Evolutionary conservation across 2,888 invertebrate species (phyloP).

Genomic region (Galerucella pusilla): DNA sequence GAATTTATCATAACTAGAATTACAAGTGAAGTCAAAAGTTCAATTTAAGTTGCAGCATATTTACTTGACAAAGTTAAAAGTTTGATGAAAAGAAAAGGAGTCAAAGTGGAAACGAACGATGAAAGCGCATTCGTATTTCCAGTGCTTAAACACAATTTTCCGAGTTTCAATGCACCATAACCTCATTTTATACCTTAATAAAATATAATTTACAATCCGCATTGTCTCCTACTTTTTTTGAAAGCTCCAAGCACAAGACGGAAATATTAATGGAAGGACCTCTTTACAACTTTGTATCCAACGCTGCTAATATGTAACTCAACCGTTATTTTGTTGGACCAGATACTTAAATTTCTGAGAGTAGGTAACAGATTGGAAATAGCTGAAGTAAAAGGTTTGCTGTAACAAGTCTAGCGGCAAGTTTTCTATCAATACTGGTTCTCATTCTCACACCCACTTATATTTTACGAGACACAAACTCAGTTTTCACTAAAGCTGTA

Average conservation of each 20-base stretch:
- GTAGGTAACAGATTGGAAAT: too few relatives aligned
- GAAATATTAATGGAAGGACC: not conserved
- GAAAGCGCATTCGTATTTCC: not conserved
- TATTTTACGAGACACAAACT: too few relatives aligned
- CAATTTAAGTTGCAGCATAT: not conserved
- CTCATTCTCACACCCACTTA: too few relatives aligned
- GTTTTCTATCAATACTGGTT: too few relatives aligned
- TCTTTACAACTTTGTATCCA: not conserved
- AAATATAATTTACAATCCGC: conserved; percentile 6
- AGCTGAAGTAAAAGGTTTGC: too few relatives aligned
- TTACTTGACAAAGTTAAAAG: not conserved
- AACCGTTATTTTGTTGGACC: too few relatives aligned
- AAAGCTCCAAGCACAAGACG: not conserved
- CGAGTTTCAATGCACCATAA: not conserved
- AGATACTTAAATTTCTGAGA: too few relatives aligned
- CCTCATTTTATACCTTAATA: not conserved
- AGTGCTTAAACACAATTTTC: not conserved
- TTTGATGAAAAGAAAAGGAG: not conserved
- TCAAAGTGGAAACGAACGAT: not conserved
- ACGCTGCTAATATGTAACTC: too few relatives aligned
- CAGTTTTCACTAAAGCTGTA: too few relatives aligned
- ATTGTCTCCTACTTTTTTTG: not conserved
- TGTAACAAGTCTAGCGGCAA: too few relatives aligned
- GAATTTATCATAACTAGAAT: not conserved
- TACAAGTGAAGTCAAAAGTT: not conserved